Base-by-base conservation (phyloP, 2,797 vertebrate genomes). In the Hyperoplus lanceolatus region DNA sequence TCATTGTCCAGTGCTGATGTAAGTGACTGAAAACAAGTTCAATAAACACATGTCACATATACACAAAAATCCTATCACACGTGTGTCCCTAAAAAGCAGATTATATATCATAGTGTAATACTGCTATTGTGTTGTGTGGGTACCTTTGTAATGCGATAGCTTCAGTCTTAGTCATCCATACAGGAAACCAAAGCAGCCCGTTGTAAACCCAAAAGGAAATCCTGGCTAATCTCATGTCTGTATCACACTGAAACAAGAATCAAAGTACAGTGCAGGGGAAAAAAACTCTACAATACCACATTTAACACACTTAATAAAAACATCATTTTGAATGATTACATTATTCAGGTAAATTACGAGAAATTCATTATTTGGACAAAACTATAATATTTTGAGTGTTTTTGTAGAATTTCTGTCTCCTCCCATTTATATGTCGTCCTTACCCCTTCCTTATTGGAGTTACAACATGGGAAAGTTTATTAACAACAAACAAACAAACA, bases 161-260 rank as follows among this genome's bases (percentile, higher is more conserved):
- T 62, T 77, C 10, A 73, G 9, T 75, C 16, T 83, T 80, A 85
- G 76, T 78, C 48, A 71, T 72, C 29, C 57, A 51, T 56, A 45
- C 79, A 79, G 88, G 78, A 82, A 90, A 71, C 73, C 41, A 43
- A 70, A 67, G 74, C 69, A 42, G 70, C n/a, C 70, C 50, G 67
- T 53, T 38, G 6, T 67, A 79, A 66, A 36, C 65, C 70, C 39
- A 38, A 65, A 73, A 86, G 78, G 73, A 87, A 80, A 86, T 85
- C 70, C 75, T 75, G 42, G 63, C 69, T 84, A 74, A 86, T 88
- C 70, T 80, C 68, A 70, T 38, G 74, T 79, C 68, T 90, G 66
- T 75, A 74, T 83, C 78, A 81, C 45, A 60, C 48, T 62, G 45
- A 53, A 75, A 79, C 69, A 77, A 70, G 41, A 61, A 79, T 46